These are phyloP conservation scores for Calameuta pallipes DNA, from an alignment of 2,888 invertebrate species.

Conservation along the genomic window DNA sequence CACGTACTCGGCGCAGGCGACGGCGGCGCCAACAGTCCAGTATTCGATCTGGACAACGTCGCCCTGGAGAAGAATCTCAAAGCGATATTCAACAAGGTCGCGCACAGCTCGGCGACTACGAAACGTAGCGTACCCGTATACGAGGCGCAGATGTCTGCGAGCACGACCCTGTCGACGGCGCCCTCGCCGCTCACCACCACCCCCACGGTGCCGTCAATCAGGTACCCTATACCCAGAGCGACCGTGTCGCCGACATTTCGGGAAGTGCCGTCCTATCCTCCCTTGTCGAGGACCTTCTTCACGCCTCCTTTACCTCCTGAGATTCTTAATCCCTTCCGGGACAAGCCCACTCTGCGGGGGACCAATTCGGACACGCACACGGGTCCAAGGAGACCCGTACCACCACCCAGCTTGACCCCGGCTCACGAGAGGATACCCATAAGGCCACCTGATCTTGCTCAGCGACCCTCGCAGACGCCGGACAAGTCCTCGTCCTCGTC, in stretches of 20 bases:
- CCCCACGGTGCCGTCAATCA: slow-evolving; percentile 49
- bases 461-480: slow-evolving; percentile 47
- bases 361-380: slow-evolving; percentile 70
- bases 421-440: slow-evolving; percentile 87
- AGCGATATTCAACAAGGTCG: slow-evolving; percentile 77
- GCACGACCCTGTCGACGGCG: slow-evolving; percentile 72
- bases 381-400: slow-evolving; percentile 75
- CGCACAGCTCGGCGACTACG: slow-evolving; percentile 76
- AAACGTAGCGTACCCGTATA: slow-evolving; percentile 76
- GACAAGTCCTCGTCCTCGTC: slow-evolving; percentile 43
- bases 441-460: slow-evolving; percentile 73
- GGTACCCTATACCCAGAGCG: slow-evolving; percentile 48
- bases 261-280: slow-evolving; percentile 85
- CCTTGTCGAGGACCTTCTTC: slow-evolving; percentile 81
- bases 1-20: slow-evolving; percentile 45
- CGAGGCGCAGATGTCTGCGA: slow-evolving; percentile 67
- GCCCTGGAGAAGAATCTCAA: slow-evolving; percentile 75
- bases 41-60: slow-evolving; percentile 69
- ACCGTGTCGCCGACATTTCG: slow-evolving; percentile 65
- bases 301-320: slow-evolving; percentile 88
- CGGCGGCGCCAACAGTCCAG: slow-evolving; percentile 57
- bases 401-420: slow-evolving; percentile 85
- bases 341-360: slow-evolving; percentile 86
- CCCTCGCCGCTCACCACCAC: slow-evolving; percentile 74
- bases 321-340: slow-evolving; percentile 88